These are phyloP conservation scores for Epirrhoe alternata DNA, from an alignment of 2,888 invertebrate genomes.

Conservation along the genomic window DNA sequence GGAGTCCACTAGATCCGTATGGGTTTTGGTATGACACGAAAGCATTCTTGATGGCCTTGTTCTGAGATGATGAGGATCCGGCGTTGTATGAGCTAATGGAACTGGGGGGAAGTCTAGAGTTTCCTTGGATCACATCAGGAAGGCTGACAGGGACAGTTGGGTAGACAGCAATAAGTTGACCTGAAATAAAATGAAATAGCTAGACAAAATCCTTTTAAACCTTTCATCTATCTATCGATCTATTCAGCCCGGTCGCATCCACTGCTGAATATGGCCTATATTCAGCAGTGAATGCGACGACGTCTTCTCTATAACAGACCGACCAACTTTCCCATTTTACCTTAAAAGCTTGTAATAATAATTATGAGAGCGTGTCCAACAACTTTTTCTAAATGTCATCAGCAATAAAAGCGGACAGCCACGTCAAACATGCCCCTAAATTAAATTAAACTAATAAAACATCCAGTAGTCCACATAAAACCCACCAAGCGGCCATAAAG, in stretches of 20 bases:
- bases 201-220: too few species aligned
- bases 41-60: conserved; percentile 10
- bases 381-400: conserved; percentile 7
- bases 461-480: conserved; percentile 29
- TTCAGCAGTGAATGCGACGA: too few species aligned
- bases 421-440: conserved; percentile 23
- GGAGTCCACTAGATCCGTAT: conserved; percentile 4
- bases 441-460: conserved; percentile 34
- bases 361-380: conserved; percentile 3
- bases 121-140: neutral
- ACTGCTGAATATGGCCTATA: too few species aligned
- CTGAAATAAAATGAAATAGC: too few species aligned
- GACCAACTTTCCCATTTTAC: neutral
- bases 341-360: neutral
- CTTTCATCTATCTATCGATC: too few species aligned
- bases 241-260: too few species aligned
- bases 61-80: conserved; percentile 15
- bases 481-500: conserved; percentile 20
- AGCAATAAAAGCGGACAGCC: conserved; percentile 21
- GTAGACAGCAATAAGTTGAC: conserved; percentile 6
- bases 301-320: too few species aligned
- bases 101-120: neutral
- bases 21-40: conserved; percentile 11
- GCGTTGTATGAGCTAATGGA: conserved; percentile 7
- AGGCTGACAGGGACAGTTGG: neutral